A percentile compares a stretch with the other conserved stretches of the same genome.
Conservation (phyloP, 2,113 vertebrate genomes). For the Galbula dea region DNA sequence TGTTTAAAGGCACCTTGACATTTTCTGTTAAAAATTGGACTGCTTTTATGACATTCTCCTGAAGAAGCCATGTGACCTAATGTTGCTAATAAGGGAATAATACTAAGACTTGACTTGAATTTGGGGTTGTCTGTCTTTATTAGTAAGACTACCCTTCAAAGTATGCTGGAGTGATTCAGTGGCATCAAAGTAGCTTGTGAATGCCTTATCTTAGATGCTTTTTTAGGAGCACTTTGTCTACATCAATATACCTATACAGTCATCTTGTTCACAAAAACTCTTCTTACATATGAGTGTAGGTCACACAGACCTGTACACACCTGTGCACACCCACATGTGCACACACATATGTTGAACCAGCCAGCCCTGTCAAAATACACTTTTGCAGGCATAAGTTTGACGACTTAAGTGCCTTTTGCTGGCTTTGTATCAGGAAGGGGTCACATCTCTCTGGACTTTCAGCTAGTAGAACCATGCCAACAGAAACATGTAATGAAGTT, state of each 20-base stretch:
- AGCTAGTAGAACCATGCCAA: neutral
- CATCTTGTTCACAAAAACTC: neutral
- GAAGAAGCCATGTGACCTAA: neutral
- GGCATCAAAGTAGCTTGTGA: neutral
- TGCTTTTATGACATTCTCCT: neutral
- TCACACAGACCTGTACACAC: fast-evolving
- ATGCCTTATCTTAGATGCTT: neutral
- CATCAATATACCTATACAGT: neutral
- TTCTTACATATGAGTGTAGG: neutral
- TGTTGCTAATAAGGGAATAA: neutral
- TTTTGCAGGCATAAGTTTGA: neutral
- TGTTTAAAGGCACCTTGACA: neutral
- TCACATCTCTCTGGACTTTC: neutral
- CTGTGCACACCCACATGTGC: fast-evolving
- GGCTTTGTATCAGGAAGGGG: neutral
- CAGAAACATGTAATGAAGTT: neutral
- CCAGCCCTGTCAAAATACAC: neutral
- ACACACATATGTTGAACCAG: neutral
- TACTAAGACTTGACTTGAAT: neutral
- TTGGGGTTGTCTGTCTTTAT: neutral
- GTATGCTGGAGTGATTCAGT: neutral
- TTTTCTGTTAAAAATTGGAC: neutral
- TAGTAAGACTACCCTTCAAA: neutral
- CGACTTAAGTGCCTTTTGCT: neutral
- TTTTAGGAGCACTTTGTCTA: neutral